Base-by-base conservation (phyloP, 2,797 vertebrate species). In the Zenarchopterus dispar region DNA sequence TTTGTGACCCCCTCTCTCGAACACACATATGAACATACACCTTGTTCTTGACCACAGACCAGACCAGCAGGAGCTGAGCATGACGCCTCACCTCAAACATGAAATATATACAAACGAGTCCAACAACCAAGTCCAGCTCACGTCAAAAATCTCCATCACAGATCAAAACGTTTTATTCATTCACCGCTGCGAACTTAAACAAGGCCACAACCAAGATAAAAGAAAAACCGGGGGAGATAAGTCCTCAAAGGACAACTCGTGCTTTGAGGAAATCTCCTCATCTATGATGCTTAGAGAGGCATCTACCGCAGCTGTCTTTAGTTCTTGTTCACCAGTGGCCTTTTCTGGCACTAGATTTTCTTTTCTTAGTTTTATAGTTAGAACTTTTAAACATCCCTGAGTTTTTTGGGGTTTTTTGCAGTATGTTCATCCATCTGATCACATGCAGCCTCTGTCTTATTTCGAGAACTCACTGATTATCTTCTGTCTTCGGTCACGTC, bases 1-100 rank as follows among this genome's bases (percentile, higher is more conserved):
- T n/a, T n/a, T 13, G 28, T 16, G 44, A 51, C 41, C 63, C 53
- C 51, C 52, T 61, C 48, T 41, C 65, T 62, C 79, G 49, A 39
- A 39, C 11, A 2, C 33, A 13, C 33, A 36, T 13, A 36, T 10
- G 24, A 13, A 39, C 13, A 15, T 39, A 39, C 36, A 39, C 36
- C 36, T 16, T 13, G 13, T 75, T 79, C 73, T 70, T 86, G 82
- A 85, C 76, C 87, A 77, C 78, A 18, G 54, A 70, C 65, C 61
- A 71, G 73, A 88, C 78, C 60, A 79, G 70, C 77, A 88, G 84
- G 58, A 62, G 70, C 76, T 56, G 13, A 36, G 33, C 16, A 15
- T 3, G 69, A 69, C 65, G 26, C 64, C 78, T 66, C 56, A 28
- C 28, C 49, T 44, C 52, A 31, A 62, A 48, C 57, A 64, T 48